A percentile compares a stretch with the other conserved stretches of the same genome.
Conservation (phyloP, 2,797 vertebrate species). For the Malacoctenus gilli region DNA sequence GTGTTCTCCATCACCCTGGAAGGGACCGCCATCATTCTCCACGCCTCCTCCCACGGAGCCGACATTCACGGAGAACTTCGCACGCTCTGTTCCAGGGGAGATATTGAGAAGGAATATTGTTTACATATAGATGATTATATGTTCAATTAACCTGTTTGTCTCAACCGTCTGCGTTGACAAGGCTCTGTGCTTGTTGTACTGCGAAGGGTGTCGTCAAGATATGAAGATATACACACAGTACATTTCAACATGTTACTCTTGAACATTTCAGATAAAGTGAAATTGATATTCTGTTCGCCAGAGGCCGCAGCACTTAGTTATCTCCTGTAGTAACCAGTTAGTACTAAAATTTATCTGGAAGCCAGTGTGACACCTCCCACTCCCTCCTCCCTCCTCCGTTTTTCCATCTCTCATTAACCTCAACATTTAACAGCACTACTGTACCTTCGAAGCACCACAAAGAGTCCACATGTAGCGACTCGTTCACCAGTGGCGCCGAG, state of each 20-base stretch:
- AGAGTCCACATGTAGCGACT: slow-evolving; percentile 10
- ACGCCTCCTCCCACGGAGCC: slow-evolving; percentile 12
- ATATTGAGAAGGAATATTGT: slow-evolving; percentile 54
- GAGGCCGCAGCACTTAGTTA: slow-evolving; percentile 33
- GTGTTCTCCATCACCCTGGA: slow-evolving; percentile 34
- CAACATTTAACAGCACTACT: slow-evolving; percentile 59
- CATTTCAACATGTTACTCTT: slow-evolving; percentile 54
- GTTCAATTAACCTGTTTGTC: slow-evolving; percentile 26
- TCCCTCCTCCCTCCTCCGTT: slow-evolving; percentile 2
- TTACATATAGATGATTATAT: slow-evolving; percentile 45
- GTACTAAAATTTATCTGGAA: slow-evolving; percentile 43
- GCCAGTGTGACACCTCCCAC: slow-evolving; percentile 18
- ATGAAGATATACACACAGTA: slow-evolving; percentile 23
- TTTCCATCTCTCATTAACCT: slow-evolving; percentile 24
- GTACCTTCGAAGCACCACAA: slow-evolving; percentile 59
- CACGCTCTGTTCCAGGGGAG: too few relatives aligned
- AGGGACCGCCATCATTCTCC: slow-evolving; percentile 12
- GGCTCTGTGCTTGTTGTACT: slow-evolving; percentile 36
- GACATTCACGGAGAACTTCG: too few relatives aligned
- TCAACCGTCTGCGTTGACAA: slow-evolving; percentile 25
- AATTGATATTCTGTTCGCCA: slow-evolving; percentile 33
- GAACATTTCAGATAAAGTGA: slow-evolving; percentile 35
- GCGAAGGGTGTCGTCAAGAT: slow-evolving; percentile 9
- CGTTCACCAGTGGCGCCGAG: slow-evolving; percentile 4
- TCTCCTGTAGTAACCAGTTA: slow-evolving; percentile 40